These are phyloP conservation scores for Coracopsis vasa DNA, from an alignment of 2,113 vertebrate species.

Conservation along the genomic window DNA sequence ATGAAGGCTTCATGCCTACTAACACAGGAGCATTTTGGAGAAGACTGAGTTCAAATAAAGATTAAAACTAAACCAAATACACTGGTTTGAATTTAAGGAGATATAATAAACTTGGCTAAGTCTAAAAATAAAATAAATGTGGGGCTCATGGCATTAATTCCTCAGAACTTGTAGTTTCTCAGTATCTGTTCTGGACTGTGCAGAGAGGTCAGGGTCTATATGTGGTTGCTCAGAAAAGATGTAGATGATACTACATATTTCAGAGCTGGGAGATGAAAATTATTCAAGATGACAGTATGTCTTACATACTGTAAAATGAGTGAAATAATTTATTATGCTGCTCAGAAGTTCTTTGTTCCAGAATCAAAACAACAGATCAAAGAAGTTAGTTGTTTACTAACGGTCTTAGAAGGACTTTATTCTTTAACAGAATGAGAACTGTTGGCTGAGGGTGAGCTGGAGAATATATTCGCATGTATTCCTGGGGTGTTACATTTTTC, in stretches of 20 bases:
- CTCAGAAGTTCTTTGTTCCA: conserved; percentile 33
- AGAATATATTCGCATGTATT: conserved; percentile 27
- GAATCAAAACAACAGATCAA: conserved; percentile 54
- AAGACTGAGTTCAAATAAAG: background rate
- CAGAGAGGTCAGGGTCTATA: background rate
- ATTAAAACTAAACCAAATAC: background rate
- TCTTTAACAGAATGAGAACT: conserved; percentile 21
- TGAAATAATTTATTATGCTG: conserved; percentile 1
- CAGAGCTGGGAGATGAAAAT: background rate
- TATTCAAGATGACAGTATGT: background rate
- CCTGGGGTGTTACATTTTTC: conserved; percentile 19
- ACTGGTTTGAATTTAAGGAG: background rate
- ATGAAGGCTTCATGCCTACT: background rate
- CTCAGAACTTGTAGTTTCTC: background rate
- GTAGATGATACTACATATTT: background rate
- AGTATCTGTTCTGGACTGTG: background rate
- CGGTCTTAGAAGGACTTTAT: background rate
- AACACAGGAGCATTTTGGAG: background rate
- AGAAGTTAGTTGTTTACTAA: conserved; percentile 26
- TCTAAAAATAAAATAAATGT: background rate
- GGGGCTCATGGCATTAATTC: background rate
- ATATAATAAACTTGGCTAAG: background rate
- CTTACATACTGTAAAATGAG: background rate
- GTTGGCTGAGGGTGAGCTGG: background rate
- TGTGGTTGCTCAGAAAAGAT: background rate